phyloP scores from a whole-genome alignment of 2,888 invertebrate genomes.

The Pterobdella sp. region DNA sequence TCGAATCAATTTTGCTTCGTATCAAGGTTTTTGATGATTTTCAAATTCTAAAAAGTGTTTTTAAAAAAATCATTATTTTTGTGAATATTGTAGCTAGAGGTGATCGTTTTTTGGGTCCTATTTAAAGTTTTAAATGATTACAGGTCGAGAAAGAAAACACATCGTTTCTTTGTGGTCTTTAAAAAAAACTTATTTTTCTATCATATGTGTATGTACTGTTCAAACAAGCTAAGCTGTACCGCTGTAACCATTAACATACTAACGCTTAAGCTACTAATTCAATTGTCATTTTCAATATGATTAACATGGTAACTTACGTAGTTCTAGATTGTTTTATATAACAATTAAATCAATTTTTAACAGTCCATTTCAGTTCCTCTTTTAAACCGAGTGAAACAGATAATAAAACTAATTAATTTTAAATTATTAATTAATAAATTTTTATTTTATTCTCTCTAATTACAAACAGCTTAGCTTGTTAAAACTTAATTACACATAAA shows the following conservation, averaged over 20 bases:
- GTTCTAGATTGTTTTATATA: background rate
- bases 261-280: constrained; percentile 8
- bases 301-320: background rate
- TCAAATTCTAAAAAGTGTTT: too few species aligned
- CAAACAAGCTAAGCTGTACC: constrained; percentile 3
- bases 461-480: constrained; percentile 13
- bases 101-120: too few species aligned
- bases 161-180: background rate
- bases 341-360: background rate
- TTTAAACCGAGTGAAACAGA: too few species aligned
- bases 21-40: too few species aligned
- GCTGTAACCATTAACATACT: constrained; percentile 10
- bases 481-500: background rate
- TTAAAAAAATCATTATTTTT: too few species aligned
- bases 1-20: too few species aligned
- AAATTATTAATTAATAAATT: too few species aligned
- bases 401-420: too few species aligned
- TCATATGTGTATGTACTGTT: background rate
- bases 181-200: background rate
- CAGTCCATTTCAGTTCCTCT: constrained; percentile 4
- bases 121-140: too few species aligned
- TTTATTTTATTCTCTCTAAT: background rate
- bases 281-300: background rate
- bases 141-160: background rate
- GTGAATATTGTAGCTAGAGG: too few species aligned